Base-by-base conservation (phyloP, 2,113 vertebrate genomes). In the Seriola dumerili region DNA sequence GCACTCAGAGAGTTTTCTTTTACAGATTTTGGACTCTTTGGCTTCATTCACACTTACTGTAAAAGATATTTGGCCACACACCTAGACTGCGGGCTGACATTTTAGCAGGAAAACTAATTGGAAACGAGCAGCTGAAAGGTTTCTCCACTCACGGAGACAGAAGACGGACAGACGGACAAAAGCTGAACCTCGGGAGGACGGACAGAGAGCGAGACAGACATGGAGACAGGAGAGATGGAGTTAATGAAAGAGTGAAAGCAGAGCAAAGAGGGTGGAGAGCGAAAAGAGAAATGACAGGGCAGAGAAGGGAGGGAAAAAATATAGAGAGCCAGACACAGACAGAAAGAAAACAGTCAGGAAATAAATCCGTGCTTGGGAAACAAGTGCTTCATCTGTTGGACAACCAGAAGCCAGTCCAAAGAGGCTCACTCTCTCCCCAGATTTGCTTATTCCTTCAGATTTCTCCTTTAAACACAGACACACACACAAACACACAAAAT, bases 161-260 rank as follows among this genome's bases (percentile, higher is more conserved):
- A 46, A 3, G 16, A 7, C 25, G 25, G 2, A 25, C 25, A 25
- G 25, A 36, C 10, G 66, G 11, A 65, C 13, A 2, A 63, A 34
- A 62, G 29, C 50, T 23, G 34, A 62, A 40, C 11, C n/a, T 21
- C 1, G 34, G 13, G 65, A 58, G 38, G 32, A 11, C 2, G 63
- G 57, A 80, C 50, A 21, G 65, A 0, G 36, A 79, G 66, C 3
- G 14, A 59, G 32, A 71, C 34, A 46, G 46, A 65, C 61, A 62
- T 57, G 38, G 58, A 69, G 44, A 62, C 42, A 25, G 64, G 38
- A 69, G 67, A 50, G 21, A 55, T 13, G 46, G 23, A 73, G 85
- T 52, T 79, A 90, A 88, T 89, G 76, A 81, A 59, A 89, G 89
- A 82, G 76, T 12, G 36, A 55, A 72, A 12, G 76, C 63, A 50